Evolutionary conservation across 2,888 invertebrate species (phyloP), one percentile per base, ranked within the genome.

Genomic region (Lochmaea capreae): DNA sequence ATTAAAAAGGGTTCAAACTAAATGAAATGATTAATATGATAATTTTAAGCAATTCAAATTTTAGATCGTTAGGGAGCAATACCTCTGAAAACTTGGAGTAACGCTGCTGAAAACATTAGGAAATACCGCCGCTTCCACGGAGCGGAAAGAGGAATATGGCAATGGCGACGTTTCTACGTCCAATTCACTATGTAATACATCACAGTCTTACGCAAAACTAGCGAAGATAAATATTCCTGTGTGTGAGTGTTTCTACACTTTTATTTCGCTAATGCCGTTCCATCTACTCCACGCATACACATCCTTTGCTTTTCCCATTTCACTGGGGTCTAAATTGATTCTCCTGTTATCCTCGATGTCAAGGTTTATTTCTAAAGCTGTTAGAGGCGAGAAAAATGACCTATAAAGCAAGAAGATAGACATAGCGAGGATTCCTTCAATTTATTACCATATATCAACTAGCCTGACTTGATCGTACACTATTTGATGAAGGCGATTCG

Each of bases 181-280:
- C 83, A 83, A 83, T 84, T 84, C 82, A 76, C 78, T 78, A 80
- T 79, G 83, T 81, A 82, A 85, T 84, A 83, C 83, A 81, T 85
- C 83, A 81, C 80, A 81, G 84, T 84, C 84, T 79, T 80, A 81
- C 81, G 80, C 83, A 81, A 84, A 84, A 84, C 84, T 83, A 81
- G 81, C 79, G 74, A 77, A 81, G 80, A 84, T 85, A 85, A 83
- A 85, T 84, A 83, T 83, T 81, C 82, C 82, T 81, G 81, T 82
- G 80, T 81, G 81, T 80, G 80, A 81, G 81, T 79, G 81, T 71
- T 72, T 75, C 70, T 73, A 72, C 77, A 74, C 71, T 74, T 73
- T 73, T 69, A 73, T 73, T 73, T 65, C 58, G 14, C 42, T 71
- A 26, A 63, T 63, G 33, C 26, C 59, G 62, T 42, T 63, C 39